phyloP scores from a whole-genome alignment of 2,797 vertebrate species.

The Kryptolebias ocellatus region DNA sequence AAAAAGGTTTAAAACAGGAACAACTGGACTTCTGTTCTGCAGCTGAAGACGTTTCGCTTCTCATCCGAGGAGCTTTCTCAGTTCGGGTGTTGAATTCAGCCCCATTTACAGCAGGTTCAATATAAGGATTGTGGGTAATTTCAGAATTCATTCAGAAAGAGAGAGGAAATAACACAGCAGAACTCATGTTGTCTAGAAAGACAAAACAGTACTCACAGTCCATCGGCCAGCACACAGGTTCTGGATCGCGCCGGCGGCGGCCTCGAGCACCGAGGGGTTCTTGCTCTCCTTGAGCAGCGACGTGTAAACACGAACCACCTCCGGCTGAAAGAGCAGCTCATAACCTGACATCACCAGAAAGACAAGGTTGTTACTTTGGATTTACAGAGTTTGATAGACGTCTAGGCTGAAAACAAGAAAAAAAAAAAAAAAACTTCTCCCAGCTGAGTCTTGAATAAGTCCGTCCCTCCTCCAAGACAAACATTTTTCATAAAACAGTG shows the following conservation, averaged over 20 bases:
- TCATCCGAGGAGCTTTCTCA: too few species aligned
- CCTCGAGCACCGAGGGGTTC: conserved; percentile 93
- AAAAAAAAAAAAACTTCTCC: not conserved
- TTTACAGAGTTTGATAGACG: not conserved
- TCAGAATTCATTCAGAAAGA: too few species aligned
- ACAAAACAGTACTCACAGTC: conserved; percentile 83
- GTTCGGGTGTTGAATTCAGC: too few species aligned
- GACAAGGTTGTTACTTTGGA: not conserved
- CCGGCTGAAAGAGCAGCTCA: conserved; percentile 95
- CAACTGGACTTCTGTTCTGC: too few species aligned
- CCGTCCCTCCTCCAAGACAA: too few species aligned
- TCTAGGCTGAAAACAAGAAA: not conserved
- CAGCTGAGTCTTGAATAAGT: too few species aligned
- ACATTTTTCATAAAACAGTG: too few species aligned
- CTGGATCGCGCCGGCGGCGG: conserved; percentile 94
- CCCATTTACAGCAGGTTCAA: not conserved
- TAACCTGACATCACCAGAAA: conserved; percentile 82
- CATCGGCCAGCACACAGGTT: conserved; percentile 96
- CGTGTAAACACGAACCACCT: conserved; percentile 95
- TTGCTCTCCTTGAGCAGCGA: conserved; percentile 92
- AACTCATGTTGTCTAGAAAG: not conserved
- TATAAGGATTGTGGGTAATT: too few species aligned
- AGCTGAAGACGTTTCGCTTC: too few species aligned
- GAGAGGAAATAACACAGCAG: too few species aligned
- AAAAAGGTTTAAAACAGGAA: too few species aligned